Evolutionary conservation across 2,113 vertebrate genomes (phyloP), one percentile per base, ranked within the genome.

Genomic region (Lynx canadensis): DNA sequence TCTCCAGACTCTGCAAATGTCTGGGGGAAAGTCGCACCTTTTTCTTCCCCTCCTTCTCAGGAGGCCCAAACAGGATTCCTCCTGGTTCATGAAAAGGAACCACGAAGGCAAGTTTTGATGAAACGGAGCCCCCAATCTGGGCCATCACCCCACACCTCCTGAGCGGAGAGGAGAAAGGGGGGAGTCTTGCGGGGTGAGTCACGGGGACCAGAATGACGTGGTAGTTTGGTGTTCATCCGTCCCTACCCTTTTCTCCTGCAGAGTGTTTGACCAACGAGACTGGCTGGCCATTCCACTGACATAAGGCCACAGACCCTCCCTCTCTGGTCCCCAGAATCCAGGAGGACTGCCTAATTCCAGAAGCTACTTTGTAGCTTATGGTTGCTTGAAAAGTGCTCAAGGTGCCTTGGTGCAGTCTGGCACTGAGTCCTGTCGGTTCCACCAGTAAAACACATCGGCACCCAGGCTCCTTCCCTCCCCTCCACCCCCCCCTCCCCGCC

Each of bases 191-290:
- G 55, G 57, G 21, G 57, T 7, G 19, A 8, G 16, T 16, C 25
- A 5, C 27, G 29, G 13, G 25, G 27, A 27, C 33, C 0, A 18
- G 50, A 65, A 52, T 4, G 38, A 38, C 4, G 1, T 33, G 4
- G n/a, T 36, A n/a, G 25, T 65, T 4, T 0, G 15, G 33, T 23
- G 7, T 1, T 3, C 19, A 27, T 19, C 29, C 0, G 23, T 29
- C 10, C 65, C n/a, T 48, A 33, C 19, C 25, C 25, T 4, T 3
- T 33, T 41, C 31, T 78, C 25, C 80, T 29, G 31, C 19, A 7
- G 41, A 38, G 79, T 21, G 9, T 25, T 45, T 29, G 29, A 25
- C 16, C 31, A 8, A 31, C 41, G 57, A 76, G 33, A 5, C 11
- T 10, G 52, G 66, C 52, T 50, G 65, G 52, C 38, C 55, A 14